phyloP scores from a whole-genome alignment of 2,888 invertebrate genomes.

The Hydropsyche betteni region DNA sequence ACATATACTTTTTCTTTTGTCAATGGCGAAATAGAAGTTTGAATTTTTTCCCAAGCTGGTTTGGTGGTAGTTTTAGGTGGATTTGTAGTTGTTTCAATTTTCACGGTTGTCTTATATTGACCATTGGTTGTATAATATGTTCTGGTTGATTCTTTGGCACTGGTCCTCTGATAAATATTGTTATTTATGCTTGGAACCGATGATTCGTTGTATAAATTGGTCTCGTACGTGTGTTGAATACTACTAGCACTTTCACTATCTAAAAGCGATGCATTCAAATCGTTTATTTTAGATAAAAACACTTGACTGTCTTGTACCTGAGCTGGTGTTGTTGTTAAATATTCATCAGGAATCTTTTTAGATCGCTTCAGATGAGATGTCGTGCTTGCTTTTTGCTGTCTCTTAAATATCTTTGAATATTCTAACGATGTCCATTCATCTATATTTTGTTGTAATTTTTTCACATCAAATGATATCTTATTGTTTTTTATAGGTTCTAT shows the following conservation, averaged over 20 bases:
- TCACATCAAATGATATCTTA: slow-evolving; percentile 74
- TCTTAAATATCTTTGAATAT: slow-evolving; percentile 67
- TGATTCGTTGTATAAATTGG: slow-evolving; percentile 51
- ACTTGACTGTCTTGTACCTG: slow-evolving; percentile 53
- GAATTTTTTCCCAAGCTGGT: slow-evolving; percentile 72
- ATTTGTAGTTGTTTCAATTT: slow-evolving; percentile 62
- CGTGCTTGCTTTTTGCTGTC: slow-evolving; percentile 64
- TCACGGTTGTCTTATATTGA: slow-evolving; percentile 59
- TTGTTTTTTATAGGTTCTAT: slow-evolving; percentile 59
- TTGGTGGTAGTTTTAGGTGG: slow-evolving; percentile 60
- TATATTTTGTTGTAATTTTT: slow-evolving; percentile 81
- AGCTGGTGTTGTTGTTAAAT: slow-evolving; percentile 72
- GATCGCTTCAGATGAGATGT: slow-evolving; percentile 70
- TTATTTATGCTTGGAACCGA: slow-evolving; percentile 54
- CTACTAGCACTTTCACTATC: slow-evolving; percentile 65
- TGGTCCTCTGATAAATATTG: slow-evolving; percentile 53
- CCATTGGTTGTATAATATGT: slow-evolving; percentile 49
- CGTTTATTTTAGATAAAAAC: slow-evolving; percentile 56
- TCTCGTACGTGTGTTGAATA: slow-evolving; percentile 57
- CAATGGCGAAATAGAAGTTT: slow-evolving; percentile 77
- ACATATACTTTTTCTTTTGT: slow-evolving; percentile 85
- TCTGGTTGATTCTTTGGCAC: slow-evolving; percentile 2
- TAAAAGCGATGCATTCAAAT: slow-evolving; percentile 60
- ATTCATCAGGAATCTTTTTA: slow-evolving; percentile 82
- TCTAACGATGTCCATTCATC: slow-evolving; percentile 86